Evolutionary conservation across 1,140 invertebrate species (phyloP).

Genomic region (Monochamus saltuarius): DNA sequence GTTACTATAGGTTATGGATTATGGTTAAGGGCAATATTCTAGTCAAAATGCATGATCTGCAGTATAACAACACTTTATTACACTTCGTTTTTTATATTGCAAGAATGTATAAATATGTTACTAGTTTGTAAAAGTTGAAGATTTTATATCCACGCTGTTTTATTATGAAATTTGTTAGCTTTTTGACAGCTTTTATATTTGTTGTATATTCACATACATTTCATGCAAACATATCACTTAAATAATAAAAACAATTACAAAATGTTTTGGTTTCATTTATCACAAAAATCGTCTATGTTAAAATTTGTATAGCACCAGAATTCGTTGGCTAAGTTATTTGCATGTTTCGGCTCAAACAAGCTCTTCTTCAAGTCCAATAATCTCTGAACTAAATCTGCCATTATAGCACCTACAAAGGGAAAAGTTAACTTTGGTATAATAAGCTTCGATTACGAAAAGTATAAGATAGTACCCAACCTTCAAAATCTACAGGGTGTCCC

Average conservation of each 20-base stretch:
- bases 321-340: slow-evolving; percentile 89
- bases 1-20: no score
- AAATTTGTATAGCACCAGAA: slow-evolving; percentile 91
- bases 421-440: slow-evolving; percentile 23
- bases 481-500: no score
- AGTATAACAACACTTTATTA: neutral
- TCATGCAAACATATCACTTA: slow-evolving; percentile 41
- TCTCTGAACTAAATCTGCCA: slow-evolving; percentile 67
- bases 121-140: slow-evolving; percentile 13
- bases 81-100: slow-evolving; percentile 4
- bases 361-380: slow-evolving; percentile 68
- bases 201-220: slow-evolving; percentile 22
- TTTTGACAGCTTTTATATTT: slow-evolving; percentile 9
- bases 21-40: slow-evolving; percentile 1
- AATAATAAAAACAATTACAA: slow-evolving; percentile 2
- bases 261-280: slow-evolving; percentile 11
- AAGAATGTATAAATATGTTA: slow-evolving; percentile 5
- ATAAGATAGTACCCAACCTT: no score
- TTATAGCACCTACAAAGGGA: slow-evolving; percentile 66
- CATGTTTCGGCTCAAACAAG: slow-evolving; percentile 77
- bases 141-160: slow-evolving; percentile 5
- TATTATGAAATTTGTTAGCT: slow-evolving; percentile 4
- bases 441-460: no score
- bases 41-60: neutral
- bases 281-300: slow-evolving; percentile 57